A percentile compares a stretch with the other conserved stretches of the same genome.
Evolutionary conservation across 53 echinoderm and acorn worm species (phyloP).

Genomic region (Stichopus horrens): DNA sequence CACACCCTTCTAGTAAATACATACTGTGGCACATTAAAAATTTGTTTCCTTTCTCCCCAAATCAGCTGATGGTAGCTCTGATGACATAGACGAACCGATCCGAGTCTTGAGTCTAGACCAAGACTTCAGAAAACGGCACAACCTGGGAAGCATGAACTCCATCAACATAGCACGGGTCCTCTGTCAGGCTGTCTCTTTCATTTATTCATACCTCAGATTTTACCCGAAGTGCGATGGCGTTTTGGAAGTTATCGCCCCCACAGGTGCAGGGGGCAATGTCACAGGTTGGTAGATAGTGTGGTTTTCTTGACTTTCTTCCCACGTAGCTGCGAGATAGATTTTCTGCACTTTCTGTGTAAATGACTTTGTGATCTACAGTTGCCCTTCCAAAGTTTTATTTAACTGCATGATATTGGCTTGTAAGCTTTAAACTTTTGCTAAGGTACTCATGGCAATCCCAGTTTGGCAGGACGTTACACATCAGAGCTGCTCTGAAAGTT

Average conservation of each 20-base stretch:
- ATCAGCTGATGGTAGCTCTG: constrained; percentile 63
- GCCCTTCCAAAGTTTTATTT: too few relatives aligned
- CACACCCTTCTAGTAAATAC: too few relatives aligned
- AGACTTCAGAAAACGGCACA: constrained; percentile 62
- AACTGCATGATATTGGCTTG: too few relatives aligned
- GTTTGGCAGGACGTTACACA: too few relatives aligned
- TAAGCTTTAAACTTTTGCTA: too few relatives aligned
- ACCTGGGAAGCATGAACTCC: constrained; percentile 78
- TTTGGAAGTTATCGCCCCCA: constrained; percentile 80
- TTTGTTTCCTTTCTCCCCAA: too few relatives aligned
- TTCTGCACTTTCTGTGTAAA: too few relatives aligned
- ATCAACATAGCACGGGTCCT: constrained; percentile 82
- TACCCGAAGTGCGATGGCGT: constrained; percentile 59
- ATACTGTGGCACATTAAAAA: too few relatives aligned
- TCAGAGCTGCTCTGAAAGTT: too few relatives aligned
- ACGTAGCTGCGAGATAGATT: background rate
- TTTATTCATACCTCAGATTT: constrained; percentile 75
- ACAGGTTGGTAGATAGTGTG: constrained; percentile 55
- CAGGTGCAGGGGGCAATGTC: constrained; percentile 77
- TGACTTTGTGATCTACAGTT: too few relatives aligned
- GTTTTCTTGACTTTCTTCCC: background rate
- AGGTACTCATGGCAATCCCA: too few relatives aligned
- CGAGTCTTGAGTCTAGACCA: constrained; percentile 62
- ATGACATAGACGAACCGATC: constrained; percentile 63
- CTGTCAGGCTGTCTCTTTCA: constrained; percentile 65